These are phyloP conservation scores for Erebia palarica DNA, from an alignment of 2,888 invertebrate species.

Conservation along the genomic window DNA sequence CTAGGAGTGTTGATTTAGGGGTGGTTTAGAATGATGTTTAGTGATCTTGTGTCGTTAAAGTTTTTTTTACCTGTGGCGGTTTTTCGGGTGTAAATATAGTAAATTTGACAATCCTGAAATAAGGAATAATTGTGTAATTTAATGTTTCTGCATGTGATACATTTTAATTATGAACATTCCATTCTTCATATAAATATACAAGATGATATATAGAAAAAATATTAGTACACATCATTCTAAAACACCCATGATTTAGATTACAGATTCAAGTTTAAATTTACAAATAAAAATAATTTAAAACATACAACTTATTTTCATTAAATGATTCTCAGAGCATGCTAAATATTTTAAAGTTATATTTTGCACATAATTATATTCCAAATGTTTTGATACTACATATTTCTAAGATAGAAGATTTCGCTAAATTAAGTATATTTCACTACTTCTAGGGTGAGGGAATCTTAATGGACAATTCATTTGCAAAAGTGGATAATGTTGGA, in stretches of 20 bases:
- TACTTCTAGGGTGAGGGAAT: constrained; percentile 2
- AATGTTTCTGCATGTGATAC: neutral
- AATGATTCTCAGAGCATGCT: constrained; percentile 28
- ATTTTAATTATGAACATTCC: neutral
- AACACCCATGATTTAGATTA: constrained; percentile 20
- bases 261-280: constrained; percentile 8
- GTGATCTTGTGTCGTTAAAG: constrained; percentile 18
- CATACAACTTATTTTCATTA: constrained; percentile 15
- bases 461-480: neutral
- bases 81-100: constrained; percentile 37
- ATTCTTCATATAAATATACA: neutral
- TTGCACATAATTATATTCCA: neutral
- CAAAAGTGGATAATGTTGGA: neutral
- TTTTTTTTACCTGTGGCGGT: constrained; percentile 34
- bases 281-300: constrained; percentile 14
- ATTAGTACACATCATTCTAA: constrained; percentile 23
- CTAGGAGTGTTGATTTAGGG: constrained; percentile 3
- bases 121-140: constrained; percentile 26
- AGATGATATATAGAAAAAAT: neutral
- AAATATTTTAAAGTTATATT: constrained; percentile 20
- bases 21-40: constrained; percentile 37
- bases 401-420: constrained; percentile 13
- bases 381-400: neutral
- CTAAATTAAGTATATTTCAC: neutral
- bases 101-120: constrained; percentile 42